Evolutionary conservation across 2,888 invertebrate species (phyloP).

Genomic region (Aporophyla nigra): DNA sequence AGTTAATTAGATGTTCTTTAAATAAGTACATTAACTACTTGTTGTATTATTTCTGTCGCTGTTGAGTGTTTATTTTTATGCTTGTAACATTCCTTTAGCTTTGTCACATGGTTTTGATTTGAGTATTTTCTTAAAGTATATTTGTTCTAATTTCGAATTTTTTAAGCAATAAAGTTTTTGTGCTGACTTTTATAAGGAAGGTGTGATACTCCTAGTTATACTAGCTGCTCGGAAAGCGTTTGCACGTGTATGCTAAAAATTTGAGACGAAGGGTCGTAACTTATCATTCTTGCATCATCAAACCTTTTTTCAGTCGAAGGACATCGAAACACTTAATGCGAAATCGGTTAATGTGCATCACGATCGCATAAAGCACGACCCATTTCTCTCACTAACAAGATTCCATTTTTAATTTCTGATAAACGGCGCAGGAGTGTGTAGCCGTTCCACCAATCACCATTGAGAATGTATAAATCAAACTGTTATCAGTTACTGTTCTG

Average conservation of each 20-base stretch:
- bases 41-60: conserved; percentile 61
- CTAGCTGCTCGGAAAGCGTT: too few species aligned
- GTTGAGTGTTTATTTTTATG: conserved; percentile 67
- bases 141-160: conserved; percentile 2
- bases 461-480: conserved; percentile 85
- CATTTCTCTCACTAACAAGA: conserved; percentile 81
- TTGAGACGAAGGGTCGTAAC: neutral
- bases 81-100: conserved; percentile 54
- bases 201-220: too few species aligned
- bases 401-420: conserved; percentile 82
- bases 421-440: conserved; percentile 69
- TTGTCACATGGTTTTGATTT: conserved; percentile 56
- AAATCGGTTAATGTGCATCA: conserved; percentile 59
- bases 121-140: neutral
- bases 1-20: conserved; percentile 80
- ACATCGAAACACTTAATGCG: conserved; percentile 24
- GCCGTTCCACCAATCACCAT: conserved; percentile 82
- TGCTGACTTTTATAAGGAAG: too few species aligned
- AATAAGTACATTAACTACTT: conserved; percentile 68
- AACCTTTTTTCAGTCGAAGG: conserved; percentile 33
- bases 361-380: conserved; percentile 75
- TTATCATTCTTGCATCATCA: neutral
- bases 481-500: conserved; percentile 84
- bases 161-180: neutral
- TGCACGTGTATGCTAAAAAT: too few species aligned